Evolutionary conservation across 2,797 vertebrate species (phyloP).

Genomic region (Triplophysa bombifrons): DNA sequence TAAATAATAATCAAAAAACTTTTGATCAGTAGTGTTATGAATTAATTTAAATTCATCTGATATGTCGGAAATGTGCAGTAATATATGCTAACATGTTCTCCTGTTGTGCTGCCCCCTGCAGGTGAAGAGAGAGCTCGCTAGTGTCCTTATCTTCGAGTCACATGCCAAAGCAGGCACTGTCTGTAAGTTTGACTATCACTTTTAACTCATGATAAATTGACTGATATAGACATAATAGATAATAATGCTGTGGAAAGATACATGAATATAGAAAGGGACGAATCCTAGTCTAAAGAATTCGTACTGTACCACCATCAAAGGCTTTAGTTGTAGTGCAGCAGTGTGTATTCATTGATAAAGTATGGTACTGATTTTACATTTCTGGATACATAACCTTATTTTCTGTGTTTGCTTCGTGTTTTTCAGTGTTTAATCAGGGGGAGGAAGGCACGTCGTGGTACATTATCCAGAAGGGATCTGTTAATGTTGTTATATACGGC

Average conservation of each 20-base stretch:
- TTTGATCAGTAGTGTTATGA: too few species aligned
- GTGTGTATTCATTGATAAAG: not conserved
- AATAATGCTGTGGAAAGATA: not conserved
- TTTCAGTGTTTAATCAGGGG: conserved; percentile 96
- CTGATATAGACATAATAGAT: not conserved
- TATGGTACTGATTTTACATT: not conserved
- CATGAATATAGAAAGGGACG: too few species aligned
- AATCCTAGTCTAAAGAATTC: too few species aligned
- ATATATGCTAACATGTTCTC: not conserved
- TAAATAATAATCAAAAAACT: too few species aligned
- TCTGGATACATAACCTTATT: not conserved
- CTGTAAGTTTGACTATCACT: conserved; percentile 81
- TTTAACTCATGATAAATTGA: not conserved
- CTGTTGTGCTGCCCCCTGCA: conserved; percentile 64
- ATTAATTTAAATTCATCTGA: too few species aligned
- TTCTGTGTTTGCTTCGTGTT: not conserved
- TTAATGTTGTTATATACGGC: conserved; percentile 98
- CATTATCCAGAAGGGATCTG: conserved; percentile 98
- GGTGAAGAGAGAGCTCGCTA: conserved; percentile 95
- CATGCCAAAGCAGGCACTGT: conserved; percentile 98
- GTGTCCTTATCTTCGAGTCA: conserved; percentile 95
- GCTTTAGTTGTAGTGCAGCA: not conserved
- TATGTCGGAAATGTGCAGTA: not conserved
- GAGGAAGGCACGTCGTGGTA: conserved; percentile 99
- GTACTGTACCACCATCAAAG: too few species aligned